Conservation (phyloP, 2,888 invertebrate genomes). For the Pediacus dermestoides region DNA sequence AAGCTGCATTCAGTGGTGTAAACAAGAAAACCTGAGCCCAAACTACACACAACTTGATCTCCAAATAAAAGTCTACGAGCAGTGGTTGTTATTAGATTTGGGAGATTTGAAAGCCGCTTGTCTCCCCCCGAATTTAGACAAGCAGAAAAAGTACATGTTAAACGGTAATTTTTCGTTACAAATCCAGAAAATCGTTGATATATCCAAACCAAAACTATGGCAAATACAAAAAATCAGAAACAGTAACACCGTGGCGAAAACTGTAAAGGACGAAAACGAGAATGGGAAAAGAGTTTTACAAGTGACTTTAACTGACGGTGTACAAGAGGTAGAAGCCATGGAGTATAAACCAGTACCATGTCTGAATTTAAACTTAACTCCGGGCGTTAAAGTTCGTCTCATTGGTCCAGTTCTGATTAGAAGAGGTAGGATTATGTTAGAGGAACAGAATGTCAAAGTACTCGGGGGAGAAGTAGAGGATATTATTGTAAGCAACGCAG, state of each 20-base stretch:
- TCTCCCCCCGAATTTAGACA: conserved; percentile 56
- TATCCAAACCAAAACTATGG: conserved; percentile 54
- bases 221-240: conserved; percentile 51
- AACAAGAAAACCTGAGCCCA: conserved; percentile 45
- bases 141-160: conserved; percentile 47
- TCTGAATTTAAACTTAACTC: conserved; percentile 56
- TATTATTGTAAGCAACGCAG: conserved; percentile 55
- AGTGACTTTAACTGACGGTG: conserved; percentile 71
- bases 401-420: conserved; percentile 70
- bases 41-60: conserved; percentile 52
- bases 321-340: conserved; percentile 64
- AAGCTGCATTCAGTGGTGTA: conserved; percentile 56
- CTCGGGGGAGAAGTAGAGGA: conserved; percentile 73
- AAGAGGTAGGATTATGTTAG: conserved; percentile 64
- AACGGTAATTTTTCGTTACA: conserved; percentile 60
- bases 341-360: conserved; percentile 64
- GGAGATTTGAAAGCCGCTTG: conserved; percentile 61
- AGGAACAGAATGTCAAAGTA: conserved; percentile 57
- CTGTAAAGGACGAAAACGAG: conserved; percentile 55
- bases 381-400: conserved; percentile 63
- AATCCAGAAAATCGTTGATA: conserved; percentile 59
- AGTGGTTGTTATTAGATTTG: conserved; percentile 65
- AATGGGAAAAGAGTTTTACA: conserved; percentile 64
- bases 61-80: conserved; percentile 58
- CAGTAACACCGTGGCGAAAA: conserved; percentile 49